phyloP scores from a whole-genome alignment of 2,797 vertebrate genomes.

The Numenius phaeopus region DNA sequence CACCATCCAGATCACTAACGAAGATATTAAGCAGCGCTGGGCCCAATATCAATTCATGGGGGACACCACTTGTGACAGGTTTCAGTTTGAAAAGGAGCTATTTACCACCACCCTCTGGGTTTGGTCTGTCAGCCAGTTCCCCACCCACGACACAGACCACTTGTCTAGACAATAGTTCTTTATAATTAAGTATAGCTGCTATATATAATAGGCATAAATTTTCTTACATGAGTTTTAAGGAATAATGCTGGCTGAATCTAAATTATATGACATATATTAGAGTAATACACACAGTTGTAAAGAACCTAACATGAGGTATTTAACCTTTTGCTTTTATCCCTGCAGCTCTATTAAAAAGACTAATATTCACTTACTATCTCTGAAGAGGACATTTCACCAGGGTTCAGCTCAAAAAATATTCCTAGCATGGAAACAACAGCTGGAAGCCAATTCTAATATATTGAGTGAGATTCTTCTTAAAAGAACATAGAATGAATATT shows the following conservation, averaged over 20 bases:
- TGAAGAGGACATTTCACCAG: background rate
- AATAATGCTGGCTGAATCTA: background rate
- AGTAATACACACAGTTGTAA: background rate
- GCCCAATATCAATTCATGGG: no score
- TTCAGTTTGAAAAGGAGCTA: background rate
- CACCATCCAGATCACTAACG: background rate
- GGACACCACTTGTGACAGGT: background rate
- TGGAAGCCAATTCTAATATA: background rate
- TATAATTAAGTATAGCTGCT: background rate
- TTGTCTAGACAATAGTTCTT: background rate
- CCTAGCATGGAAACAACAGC: background rate
- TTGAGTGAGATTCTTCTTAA: background rate
- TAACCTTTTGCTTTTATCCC: background rate
- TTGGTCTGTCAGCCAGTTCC: background rate
- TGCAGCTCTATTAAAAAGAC: background rate
- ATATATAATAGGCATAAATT: background rate
- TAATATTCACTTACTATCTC: background rate
- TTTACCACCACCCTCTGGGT: background rate
- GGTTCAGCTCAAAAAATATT: slow-evolving; percentile 4
- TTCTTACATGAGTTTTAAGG: background rate
- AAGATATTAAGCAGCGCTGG: background rate
- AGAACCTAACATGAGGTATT: background rate
- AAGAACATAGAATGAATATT: background rate
- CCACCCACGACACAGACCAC: background rate
- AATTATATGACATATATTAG: background rate